Percentiles rank a stretch among this genome's conserved stretches.
These are phyloP conservation scores for Amblyraja radiata DNA, from an alignment of 2,797 vertebrate genomes.

Conservation along the genomic window DNA sequence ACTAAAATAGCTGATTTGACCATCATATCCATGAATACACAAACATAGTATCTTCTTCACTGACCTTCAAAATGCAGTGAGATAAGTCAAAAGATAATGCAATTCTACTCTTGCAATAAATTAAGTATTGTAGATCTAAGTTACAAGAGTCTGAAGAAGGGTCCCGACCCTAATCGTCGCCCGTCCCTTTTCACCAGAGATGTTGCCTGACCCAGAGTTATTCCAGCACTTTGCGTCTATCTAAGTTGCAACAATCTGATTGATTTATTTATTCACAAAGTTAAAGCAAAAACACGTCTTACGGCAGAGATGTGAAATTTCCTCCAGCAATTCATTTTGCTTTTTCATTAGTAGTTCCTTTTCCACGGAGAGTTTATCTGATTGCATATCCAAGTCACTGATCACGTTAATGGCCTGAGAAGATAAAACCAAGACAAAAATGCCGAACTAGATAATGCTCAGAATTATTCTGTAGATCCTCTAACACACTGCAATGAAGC, in stretches of 20 bases:
- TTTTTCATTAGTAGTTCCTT: slow-evolving; percentile 11
- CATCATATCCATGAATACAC: background rate
- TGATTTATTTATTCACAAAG: background rate
- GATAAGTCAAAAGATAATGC: background rate
- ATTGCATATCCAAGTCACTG: slow-evolving; percentile 20
- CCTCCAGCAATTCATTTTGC: slow-evolving; percentile 9
- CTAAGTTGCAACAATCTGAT: background rate
- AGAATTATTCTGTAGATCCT: background rate
- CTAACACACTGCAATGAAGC: background rate
- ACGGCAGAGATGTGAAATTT: background rate
- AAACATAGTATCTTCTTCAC: background rate
- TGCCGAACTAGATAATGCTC: too few species aligned
- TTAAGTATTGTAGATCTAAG: background rate
- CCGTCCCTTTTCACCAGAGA: too few species aligned
- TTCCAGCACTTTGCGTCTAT: too few species aligned
- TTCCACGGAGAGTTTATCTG: background rate
- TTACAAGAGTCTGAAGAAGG: background rate
- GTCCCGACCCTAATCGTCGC: too few species aligned
- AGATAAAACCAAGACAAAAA: slow-evolving; percentile 17
- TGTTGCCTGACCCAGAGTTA: too few species aligned
- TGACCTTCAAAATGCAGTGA: background rate
- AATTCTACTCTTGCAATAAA: background rate
- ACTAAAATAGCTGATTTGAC: background rate
- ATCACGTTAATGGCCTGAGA: slow-evolving; percentile 31
- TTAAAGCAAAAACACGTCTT: background rate